phyloP scores from a whole-genome alignment of 2,113 vertebrate species.

The Hucho hucho region DNA sequence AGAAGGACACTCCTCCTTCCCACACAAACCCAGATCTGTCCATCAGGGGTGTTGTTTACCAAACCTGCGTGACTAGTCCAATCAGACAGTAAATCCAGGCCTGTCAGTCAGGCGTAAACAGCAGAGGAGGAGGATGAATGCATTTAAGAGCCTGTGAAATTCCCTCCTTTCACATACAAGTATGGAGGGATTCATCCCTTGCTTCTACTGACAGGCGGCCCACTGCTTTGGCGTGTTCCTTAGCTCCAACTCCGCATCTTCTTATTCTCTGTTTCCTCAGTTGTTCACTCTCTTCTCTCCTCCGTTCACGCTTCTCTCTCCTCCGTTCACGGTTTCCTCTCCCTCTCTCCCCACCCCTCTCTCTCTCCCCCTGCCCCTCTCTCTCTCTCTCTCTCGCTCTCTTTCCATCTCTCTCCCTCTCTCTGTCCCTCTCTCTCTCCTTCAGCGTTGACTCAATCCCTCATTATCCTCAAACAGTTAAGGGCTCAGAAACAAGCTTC shows the following conservation, averaged over 20 bases:
- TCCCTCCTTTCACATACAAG: slow-evolving; percentile 31
- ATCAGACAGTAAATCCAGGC: slow-evolving; percentile 49
- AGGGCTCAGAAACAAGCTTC: slow-evolving; percentile 20
- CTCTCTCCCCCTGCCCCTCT: too few relatives aligned
- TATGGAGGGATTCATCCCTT: slow-evolving; percentile 1
- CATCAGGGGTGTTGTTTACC: slow-evolving; percentile 48
- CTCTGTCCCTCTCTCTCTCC: neutral
- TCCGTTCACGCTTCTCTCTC: neutral
- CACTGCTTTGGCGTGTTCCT: neutral
- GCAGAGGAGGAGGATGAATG: slow-evolving; percentile 70
- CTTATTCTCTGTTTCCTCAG: neutral
- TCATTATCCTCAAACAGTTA: slow-evolving; percentile 23
- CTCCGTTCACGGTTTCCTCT: neutral
- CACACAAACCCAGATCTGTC: slow-evolving; percentile 60
- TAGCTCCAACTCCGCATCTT: too few relatives aligned
- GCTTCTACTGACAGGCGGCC: slow-evolving; percentile 3
- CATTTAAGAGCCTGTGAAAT: slow-evolving; percentile 73
- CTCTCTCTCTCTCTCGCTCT: too few relatives aligned
- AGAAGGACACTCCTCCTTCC: slow-evolving; percentile 44
- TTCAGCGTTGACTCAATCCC: slow-evolving; percentile 8
- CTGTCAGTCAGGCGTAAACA: slow-evolving; percentile 69
- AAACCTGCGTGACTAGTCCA: slow-evolving; percentile 54
- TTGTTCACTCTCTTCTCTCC: neutral
- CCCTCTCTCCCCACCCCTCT: neutral
- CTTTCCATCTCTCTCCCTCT: neutral